Base-by-base conservation (phyloP, 2,113 vertebrate species). In the Vidua macroura region DNA sequence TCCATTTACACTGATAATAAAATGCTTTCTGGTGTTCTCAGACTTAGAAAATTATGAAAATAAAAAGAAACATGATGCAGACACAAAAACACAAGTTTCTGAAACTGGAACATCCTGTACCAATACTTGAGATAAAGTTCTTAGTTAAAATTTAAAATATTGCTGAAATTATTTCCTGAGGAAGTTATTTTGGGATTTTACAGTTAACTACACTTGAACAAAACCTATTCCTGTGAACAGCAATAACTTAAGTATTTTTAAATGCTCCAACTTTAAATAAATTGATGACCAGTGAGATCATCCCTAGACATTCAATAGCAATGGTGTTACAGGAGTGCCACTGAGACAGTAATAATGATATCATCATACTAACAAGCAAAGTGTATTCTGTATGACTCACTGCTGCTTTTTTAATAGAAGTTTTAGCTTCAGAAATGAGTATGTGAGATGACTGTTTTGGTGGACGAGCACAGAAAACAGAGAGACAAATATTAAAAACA, bases 211-310 rank as follows among this genome's bases (percentile, higher is more conserved):
- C 10, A 24, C 33, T 86, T 44, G 24, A 72, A 60, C 64, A 76
- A 82, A 75, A 55, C 59, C 23, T 92, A 44, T 92, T 83, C 83
- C 69, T 84, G 17, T 60, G 66, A 87, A 81, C 37, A 89, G 53
- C 30, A 94, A 33, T 93, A 83, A 88, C 94, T 92, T 84, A 79
- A 83, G 39, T 19, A 58, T 76, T 84, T 67, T 73, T 7, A 93
- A 96, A 92, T 89, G 55, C 16, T 95, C 51, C 49, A 80, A 15
- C 10, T 75, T 87, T 79, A 92, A 89, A 88, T 90, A 76, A 91
- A 90, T 88, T 82, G 44, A 92, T 77, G 79, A 49, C 58, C 58
- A 88, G n/a, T 83, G 53, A 95, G 68, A 86, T 80, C 44, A 91
- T 81, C 73, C 63, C 35, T 79, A 88, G 60, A 59, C 58, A 37